Conservation (phyloP, 2,797 vertebrate species). For the Pipistrellus pipistrellus region DNA sequence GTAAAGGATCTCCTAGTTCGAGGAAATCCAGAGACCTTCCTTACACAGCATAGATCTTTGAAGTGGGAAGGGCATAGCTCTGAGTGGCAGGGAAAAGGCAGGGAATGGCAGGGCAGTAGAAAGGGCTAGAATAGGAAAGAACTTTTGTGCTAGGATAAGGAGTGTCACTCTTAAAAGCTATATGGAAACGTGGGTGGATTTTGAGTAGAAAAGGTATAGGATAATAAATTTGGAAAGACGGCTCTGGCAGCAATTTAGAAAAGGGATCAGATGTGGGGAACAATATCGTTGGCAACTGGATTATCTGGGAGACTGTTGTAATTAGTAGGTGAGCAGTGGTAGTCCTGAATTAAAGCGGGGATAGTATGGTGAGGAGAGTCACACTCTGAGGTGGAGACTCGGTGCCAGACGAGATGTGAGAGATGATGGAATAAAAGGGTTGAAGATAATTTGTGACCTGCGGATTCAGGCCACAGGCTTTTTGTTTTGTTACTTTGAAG, state of each 20-base stretch:
- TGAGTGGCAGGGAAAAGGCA: background rate
- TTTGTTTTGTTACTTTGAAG: background rate
- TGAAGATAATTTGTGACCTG: slow-evolving; percentile 37
- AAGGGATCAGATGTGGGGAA: background rate
- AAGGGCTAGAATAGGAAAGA: background rate
- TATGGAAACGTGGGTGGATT: background rate
- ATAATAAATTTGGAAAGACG: background rate
- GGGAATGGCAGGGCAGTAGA: background rate
- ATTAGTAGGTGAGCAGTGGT: background rate
- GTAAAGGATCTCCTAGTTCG: background rate
- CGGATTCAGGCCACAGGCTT: background rate
- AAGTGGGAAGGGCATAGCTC: background rate
- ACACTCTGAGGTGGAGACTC: background rate
- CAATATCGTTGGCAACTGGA: background rate
- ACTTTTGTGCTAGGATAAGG: background rate
- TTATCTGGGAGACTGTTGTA: background rate
- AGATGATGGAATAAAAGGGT: background rate
- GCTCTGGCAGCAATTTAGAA: background rate
- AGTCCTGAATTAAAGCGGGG: background rate
- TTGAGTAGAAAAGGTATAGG: background rate
- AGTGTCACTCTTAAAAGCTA: background rate
- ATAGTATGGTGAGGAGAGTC: background rate
- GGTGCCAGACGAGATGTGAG: background rate
- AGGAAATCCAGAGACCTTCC: background rate
- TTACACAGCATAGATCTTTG: background rate